These are phyloP conservation scores for Gallinago stenura DNA, from an alignment of 2,797 vertebrate species.

Conservation along the genomic window DNA sequence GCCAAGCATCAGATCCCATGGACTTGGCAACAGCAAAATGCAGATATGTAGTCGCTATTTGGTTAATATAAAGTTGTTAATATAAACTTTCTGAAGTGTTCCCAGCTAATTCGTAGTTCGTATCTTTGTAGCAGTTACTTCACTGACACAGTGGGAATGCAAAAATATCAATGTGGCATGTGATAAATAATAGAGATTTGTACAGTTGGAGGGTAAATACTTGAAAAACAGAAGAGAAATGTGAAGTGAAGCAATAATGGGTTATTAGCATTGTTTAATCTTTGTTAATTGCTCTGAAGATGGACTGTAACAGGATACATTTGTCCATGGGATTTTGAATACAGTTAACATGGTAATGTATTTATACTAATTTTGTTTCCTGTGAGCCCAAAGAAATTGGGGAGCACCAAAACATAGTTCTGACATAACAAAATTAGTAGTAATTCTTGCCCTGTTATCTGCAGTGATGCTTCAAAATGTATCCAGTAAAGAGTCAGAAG, in stretches of 20 bases:
- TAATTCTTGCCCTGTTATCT: constrained; percentile 86
- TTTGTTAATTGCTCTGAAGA: constrained; percentile 30
- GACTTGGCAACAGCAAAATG: constrained; percentile 68
- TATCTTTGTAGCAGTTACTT: background rate
- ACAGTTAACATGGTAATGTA: constrained; percentile 85
- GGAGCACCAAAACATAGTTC: constrained; percentile 61
- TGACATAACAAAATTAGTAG: constrained; percentile 89
- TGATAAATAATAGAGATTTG: background rate
- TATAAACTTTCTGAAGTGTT: background rate
- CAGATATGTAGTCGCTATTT: background rate
- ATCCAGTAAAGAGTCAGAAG: constrained; percentile 78
- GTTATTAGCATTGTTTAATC: constrained; percentile 40
- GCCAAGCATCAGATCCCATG: constrained; percentile 95
- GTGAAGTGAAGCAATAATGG: background rate
- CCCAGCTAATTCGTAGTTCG: background rate
- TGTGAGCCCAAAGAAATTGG: constrained; percentile 83
- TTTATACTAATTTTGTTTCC: constrained; percentile 91
- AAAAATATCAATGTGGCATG: background rate
- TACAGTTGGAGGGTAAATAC: background rate
- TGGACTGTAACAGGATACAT: constrained; percentile 74
- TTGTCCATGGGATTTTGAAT: constrained; percentile 88
- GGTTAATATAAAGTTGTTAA: constrained; percentile 17
- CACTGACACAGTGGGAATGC: background rate
- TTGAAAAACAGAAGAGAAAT: background rate
- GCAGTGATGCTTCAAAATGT: constrained; percentile 98